These are phyloP conservation scores for Shinisaurus crocodilurus DNA, from an alignment of 2,113 vertebrate genomes.

Conservation along the genomic window DNA sequence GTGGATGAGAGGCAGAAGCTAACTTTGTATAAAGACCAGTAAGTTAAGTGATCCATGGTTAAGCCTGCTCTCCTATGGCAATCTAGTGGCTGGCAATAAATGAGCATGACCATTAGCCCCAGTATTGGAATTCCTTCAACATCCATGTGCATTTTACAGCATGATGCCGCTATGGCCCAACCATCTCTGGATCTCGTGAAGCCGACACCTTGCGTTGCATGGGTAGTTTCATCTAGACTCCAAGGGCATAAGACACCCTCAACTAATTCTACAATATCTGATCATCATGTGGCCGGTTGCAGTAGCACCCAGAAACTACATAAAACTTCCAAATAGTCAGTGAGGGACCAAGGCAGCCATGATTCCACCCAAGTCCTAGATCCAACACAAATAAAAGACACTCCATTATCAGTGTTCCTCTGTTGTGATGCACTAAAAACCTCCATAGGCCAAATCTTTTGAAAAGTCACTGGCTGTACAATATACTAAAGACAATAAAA, in stretches of 20 bases:
- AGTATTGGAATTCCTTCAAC: constrained; percentile 19
- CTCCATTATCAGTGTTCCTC: constrained; percentile 18
- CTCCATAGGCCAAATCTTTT: constrained; percentile 63
- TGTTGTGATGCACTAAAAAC: constrained; percentile 40
- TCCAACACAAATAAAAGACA: not conserved
- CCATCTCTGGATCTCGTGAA: not conserved
- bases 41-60: constrained; percentile 24
- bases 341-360: not conserved
- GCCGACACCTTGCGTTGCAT: not conserved
- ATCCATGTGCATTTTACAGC: constrained; percentile 32
- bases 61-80: not conserved
- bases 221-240: constrained; percentile 27
- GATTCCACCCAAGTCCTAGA: constrained; percentile 19
- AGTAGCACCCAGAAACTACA: not conserved
- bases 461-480: constrained; percentile 52
- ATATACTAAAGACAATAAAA: constrained; percentile 67
- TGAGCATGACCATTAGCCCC: constrained; percentile 24
- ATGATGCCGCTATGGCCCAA: constrained; percentile 4
- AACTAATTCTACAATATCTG: not conserved
- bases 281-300: not conserved
- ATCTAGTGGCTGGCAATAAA: not conserved
- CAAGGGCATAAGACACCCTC: not conserved
- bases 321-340: constrained; percentile 20
- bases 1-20: constrained; percentile 54
- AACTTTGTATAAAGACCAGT: constrained; percentile 52